A percentile compares a stretch with the other conserved stretches of the same genome.
Evolutionary conservation across 2,888 invertebrate species (phyloP).

Genomic region (Tridacna crocea): DNA sequence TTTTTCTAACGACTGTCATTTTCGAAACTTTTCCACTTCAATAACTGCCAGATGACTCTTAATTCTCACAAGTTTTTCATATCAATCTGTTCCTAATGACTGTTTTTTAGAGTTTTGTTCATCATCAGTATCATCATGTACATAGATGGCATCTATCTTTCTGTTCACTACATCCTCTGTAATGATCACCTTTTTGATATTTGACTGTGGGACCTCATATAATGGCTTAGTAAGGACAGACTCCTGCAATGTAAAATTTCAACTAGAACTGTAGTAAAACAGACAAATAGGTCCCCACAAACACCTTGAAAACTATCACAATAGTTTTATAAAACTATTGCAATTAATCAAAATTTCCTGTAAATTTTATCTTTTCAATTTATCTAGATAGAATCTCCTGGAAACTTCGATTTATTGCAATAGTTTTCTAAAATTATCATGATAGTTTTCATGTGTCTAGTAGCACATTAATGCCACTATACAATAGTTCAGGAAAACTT

Average conservation of each 20-base stretch:
- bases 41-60: no score
- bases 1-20: no score
- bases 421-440: no score
- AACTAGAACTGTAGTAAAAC: background rate
- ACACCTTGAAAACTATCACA: background rate
- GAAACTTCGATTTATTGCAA: no score
- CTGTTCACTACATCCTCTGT: slow-evolving; percentile 85
- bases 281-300: background rate
- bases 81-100: background rate
- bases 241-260: slow-evolving; percentile 88
- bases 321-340: background rate
- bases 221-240: slow-evolving; percentile 96
- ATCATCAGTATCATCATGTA: slow-evolving; percentile 25
- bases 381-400: no score
- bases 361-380: no score
- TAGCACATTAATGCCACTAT: no score
- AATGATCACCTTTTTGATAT: slow-evolving; percentile 94
- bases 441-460: no score
- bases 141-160: slow-evolving; percentile 75
- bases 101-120: slow-evolving; percentile 8
- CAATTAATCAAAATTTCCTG: no score
- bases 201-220: slow-evolving; percentile 99
- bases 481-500: no score
- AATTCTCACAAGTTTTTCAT: no score
- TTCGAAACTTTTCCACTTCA: no score